Conservation (phyloP, 2,113 vertebrate genomes). For the Dendropsophus ebraccatus region DNA sequence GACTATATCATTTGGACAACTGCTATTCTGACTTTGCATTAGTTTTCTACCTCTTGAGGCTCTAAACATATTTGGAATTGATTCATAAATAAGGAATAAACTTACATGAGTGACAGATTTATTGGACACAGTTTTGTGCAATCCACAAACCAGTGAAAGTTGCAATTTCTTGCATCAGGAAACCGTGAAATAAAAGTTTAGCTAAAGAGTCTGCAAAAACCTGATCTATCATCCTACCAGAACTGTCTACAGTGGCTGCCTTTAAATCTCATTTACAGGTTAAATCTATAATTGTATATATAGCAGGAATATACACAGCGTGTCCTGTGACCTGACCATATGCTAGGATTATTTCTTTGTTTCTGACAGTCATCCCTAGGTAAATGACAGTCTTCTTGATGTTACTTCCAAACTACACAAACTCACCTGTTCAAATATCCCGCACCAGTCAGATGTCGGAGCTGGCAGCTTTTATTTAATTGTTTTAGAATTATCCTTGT, state of each 20-base stretch:
- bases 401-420: slow-evolving; percentile 21
- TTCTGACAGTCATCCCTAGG: not conserved
- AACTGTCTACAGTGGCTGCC: not conserved
- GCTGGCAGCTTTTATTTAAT: not conserved
- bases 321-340: not conserved
- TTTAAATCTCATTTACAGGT: too few relatives aligned
- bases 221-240: not conserved
- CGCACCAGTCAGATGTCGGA: not conserved
- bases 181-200: not conserved
- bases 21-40: not conserved
- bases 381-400: not conserved
- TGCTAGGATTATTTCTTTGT: not conserved
- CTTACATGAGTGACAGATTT: not conserved
- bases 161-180: not conserved
- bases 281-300: not conserved
- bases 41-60: not conserved
- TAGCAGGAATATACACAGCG: not conserved
- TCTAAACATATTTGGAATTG: not conserved
- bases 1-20: too few relatives aligned
- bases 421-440: slow-evolving; percentile 32
- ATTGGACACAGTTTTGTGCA: not conserved
- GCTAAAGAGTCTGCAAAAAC: not conserved
- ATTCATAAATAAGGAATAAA: not conserved
- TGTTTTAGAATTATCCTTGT: not conserved
- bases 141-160: not conserved